phyloP scores from a whole-genome alignment of 1,140 invertebrate genomes.

The Episyrphus balteatus region DNA sequence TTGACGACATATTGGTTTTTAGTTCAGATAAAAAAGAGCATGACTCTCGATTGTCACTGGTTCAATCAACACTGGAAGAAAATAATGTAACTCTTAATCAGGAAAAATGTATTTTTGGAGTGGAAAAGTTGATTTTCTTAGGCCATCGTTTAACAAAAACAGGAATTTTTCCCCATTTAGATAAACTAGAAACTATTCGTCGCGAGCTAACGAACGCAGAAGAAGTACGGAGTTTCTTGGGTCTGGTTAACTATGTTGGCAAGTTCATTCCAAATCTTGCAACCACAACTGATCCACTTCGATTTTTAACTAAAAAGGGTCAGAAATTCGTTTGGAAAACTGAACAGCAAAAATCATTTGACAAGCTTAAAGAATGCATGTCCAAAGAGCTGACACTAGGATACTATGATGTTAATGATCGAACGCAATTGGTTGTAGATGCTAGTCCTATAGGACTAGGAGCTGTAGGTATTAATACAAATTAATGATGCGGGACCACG shows the following conservation, averaged over 20 bases:
- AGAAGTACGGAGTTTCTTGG: constrained; percentile 14
- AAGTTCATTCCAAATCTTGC: constrained; percentile 15
- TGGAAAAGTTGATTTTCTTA: neutral
- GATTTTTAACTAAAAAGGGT: constrained; percentile 12
- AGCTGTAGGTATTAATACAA: constrained; percentile 1
- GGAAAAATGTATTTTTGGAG: neutral
- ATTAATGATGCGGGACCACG: neutral
- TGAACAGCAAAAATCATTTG: constrained; percentile 7
- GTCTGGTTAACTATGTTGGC: constrained; percentile 13
- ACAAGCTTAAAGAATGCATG: constrained; percentile 7
- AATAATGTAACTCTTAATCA: neutral
- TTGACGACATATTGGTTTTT: constrained; percentile 28
- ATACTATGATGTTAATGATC: constrained; percentile 14
- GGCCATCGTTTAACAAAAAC: no score
- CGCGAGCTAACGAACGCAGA: neutral
- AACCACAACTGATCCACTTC: constrained; percentile 10
- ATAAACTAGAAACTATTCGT: neutral
- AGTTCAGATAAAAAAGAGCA: no score
- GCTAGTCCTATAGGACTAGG: constrained; percentile 37
- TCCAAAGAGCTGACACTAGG: constrained; percentile 7
- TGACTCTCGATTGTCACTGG: neutral
- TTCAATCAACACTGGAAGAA: neutral
- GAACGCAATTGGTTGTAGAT: constrained; percentile 35
- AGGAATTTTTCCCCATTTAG: no score
- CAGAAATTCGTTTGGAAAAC: constrained; percentile 11